These are phyloP conservation scores for Athalia rosae DNA, from an alignment of 2,888 invertebrate genomes.

Conservation along the genomic window DNA sequence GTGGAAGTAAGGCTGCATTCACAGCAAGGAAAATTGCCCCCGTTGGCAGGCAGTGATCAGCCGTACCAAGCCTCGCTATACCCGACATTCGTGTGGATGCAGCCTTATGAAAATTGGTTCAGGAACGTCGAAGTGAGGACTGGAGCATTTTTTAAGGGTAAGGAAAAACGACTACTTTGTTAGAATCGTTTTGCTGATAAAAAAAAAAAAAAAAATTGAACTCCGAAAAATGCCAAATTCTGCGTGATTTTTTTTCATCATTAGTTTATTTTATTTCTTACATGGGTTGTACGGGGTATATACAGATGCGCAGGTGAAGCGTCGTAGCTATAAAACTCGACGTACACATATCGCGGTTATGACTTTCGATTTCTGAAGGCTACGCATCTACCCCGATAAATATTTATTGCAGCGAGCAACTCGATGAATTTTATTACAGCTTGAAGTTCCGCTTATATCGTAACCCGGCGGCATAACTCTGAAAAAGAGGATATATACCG, in stretches of 20 bases:
- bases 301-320: neutral
- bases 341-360: neutral
- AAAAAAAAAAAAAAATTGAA: neutral
- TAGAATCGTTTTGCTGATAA: neutral
- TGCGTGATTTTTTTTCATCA: neutral
- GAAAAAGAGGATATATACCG: neutral
- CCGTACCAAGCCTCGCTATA: neutral
- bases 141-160: neutral
- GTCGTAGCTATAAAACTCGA: constrained; percentile 4
- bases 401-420: constrained; percentile 30
- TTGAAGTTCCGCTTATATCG: constrained; percentile 12
- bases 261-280: neutral
- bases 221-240: neutral
- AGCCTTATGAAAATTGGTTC: constrained; percentile 23
- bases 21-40: neutral
- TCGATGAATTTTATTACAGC: constrained; percentile 35
- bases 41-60: neutral
- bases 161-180: neutral
- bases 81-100: constrained; percentile 29
- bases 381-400: constrained; percentile 17
- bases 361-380: constrained; percentile 4
- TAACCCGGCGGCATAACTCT: constrained; percentile 12
- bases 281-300: neutral
- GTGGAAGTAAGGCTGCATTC: constrained; percentile 38
- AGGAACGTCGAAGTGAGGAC: constrained; percentile 14